Conservation (phyloP, 2,797 vertebrate species). For the Alfaro cultratus region DNA sequence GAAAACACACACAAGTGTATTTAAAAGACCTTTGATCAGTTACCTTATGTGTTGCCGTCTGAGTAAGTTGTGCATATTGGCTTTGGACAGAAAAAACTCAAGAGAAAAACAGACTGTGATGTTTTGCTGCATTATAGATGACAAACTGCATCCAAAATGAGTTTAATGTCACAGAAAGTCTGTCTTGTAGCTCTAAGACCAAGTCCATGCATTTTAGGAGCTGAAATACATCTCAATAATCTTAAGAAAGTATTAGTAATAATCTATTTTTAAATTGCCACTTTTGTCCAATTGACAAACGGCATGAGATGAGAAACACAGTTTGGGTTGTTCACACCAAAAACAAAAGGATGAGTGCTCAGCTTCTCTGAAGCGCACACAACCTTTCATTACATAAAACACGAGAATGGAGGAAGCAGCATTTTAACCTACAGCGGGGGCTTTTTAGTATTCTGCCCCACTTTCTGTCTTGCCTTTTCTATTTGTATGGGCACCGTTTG, state of each 20-base stretch:
- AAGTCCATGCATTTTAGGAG: slow-evolving; percentile 20
- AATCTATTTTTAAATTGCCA: slow-evolving; percentile 28
- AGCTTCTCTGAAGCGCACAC: slow-evolving; percentile 5
- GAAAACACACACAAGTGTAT: neutral
- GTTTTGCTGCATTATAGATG: neutral
- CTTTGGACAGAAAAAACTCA: neutral
- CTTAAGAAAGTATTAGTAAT: slow-evolving; percentile 22
- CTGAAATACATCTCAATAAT: slow-evolving; percentile 14
- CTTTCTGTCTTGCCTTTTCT: slow-evolving; percentile 36
- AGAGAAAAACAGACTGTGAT: neutral
- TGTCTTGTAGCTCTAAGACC: slow-evolving; percentile 13
- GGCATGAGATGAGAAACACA: slow-evolving; percentile 6
- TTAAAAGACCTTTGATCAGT: neutral
- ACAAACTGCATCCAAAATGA: neutral
- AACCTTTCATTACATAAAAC: slow-evolving; percentile 18
- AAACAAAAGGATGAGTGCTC: neutral
- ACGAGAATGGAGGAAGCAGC: slow-evolving; percentile 24
- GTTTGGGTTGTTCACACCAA: slow-evolving; percentile 11
- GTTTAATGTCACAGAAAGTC: neutral
- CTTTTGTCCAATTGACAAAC: slow-evolving; percentile 47
- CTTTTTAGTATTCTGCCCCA: slow-evolving; percentile 60
- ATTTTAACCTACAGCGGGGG: slow-evolving; percentile 22
- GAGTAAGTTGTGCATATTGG: neutral
- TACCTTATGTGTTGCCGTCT: slow-evolving; percentile 1
- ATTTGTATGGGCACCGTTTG: slow-evolving; percentile 28